Evolutionary conservation across 2,113 vertebrate genomes (phyloP), one percentile per base, ranked within the genome.

Genomic region (Gambusia affinis): DNA sequence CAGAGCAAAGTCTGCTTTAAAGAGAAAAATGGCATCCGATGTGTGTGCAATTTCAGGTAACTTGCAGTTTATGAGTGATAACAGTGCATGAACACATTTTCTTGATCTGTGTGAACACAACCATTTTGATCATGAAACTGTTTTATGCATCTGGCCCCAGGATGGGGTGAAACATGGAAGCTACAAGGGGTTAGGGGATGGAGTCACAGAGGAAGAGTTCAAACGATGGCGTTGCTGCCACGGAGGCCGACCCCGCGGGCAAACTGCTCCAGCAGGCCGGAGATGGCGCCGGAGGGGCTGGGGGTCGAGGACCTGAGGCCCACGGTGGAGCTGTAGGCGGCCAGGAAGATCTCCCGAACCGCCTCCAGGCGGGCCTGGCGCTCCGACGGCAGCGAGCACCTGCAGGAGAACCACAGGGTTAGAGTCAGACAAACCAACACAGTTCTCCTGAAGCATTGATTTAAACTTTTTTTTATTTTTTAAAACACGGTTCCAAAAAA

Each of bases 261-360:
- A 0, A 99, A 97, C 91, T 99, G 97, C 92, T 99, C 98, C 60
- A 99, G 95, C 75, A 99, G 95, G 62, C 97, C 97, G 0, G 97
- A 94, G 35, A 99, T 98, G 73, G 97, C 96, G 12, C 95, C 96
- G 0, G 97, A 97, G 5, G 98, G 96, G 83, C 97, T 97, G 67
- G 96, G 91, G 0, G 94, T 91, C 1, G 93, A 92, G 0, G 97
- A 95, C 84, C 95, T 96, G 60, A 98, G 95, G 60, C 97, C 97
- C 3, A 99, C 97, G 0, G 96, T 99, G 88, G 95, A 95, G 93
- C 96, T 97, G 92, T 99, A 99, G 31, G 96, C 91, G 0, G 97
- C 95, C 89, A 99, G 89, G 89, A 99, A 99, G 75, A 95, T 83
- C 0, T 97, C 96, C 63, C 97, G 95, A 73, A 99, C 97, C 31